Base-by-base conservation (phyloP, 1,140 invertebrate genomes). In the Macrobrachium nipponense region DNA sequence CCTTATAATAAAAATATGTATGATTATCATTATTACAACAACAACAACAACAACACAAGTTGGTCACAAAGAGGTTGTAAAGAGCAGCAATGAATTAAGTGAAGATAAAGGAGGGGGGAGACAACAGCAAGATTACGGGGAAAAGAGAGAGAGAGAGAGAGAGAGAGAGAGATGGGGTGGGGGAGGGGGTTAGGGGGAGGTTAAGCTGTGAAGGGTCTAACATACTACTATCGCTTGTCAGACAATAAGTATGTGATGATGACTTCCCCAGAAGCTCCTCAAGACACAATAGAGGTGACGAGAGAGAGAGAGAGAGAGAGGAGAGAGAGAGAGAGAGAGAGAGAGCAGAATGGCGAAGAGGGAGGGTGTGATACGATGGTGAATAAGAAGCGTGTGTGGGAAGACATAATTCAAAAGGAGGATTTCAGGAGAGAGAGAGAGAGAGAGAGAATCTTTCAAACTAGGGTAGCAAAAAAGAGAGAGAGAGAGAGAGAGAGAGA, bases 271-370 rank as follows among this genome's bases (percentile, higher is more conserved):
- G 20, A 68, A n/a, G 66, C 20, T 3, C 8, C 8, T 27, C 18
- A 23, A 23, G 66, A 20, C 8, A 68, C 20, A 20, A 20, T 68
- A 68, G 66, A 17, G 27, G 27, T 2, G 0, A 68, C 5, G n/a
- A 68, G 8, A 17, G 23, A 20, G 64, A 23, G 66, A 68, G 66
- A n/a, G 23, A 66, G 64, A 68, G 66, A 27, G 27, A 23, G 17
- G 66, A 68, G 66, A 68, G 66, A 68, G 66, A 68, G 66, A 68
- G 66, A 68, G n/a, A 68, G 66, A 68, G 66, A 68, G 66, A 68
- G n/a, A 68, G 66, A 68, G 27, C 27, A 36, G 27, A 36, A 36
- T 36, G 27, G 27, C 1, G 27, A 36, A 36, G 27, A 36, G 27
- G 27, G 1, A 36, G 27, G 27, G 1, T 1, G 27, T 36, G 27